Evolutionary conservation across 1,140 invertebrate genomes (phyloP).

Genomic region (Neotoxoptera formosana): DNA sequence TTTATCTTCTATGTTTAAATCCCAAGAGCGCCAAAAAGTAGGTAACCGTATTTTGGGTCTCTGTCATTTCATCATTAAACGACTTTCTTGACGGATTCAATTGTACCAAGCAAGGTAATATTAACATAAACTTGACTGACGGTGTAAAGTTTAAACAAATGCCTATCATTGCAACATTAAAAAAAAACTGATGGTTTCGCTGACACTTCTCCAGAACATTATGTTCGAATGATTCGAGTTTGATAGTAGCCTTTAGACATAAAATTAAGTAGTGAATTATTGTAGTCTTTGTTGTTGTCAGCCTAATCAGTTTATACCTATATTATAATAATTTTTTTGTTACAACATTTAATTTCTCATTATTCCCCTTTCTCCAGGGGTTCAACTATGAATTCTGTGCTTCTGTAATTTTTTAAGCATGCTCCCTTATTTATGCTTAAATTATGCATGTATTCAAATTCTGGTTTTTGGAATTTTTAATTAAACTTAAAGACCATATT

Average conservation of each 20-base stretch:
- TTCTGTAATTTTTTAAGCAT: no score
- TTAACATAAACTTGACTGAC: background rate
- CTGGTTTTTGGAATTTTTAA: no score
- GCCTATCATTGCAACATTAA: slow-evolving; percentile 9
- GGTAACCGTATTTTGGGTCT: background rate
- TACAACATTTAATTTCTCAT: no score
- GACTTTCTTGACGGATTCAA: background rate
- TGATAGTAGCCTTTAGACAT: background rate
- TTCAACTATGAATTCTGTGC: no score
- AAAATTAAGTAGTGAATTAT: background rate
- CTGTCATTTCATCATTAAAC: background rate
- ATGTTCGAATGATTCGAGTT: background rate
- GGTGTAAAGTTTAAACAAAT: background rate
- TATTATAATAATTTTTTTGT: no score
- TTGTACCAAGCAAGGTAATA: background rate
- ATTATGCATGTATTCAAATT: no score
- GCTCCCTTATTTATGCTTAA: no score
- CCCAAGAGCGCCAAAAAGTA: background rate
- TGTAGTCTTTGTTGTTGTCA: no score
- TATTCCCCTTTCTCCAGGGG: no score
- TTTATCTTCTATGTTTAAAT: background rate
- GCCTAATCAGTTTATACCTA: no score
- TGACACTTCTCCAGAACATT: slow-evolving; percentile 18
- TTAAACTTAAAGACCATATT: no score
- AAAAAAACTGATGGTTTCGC: slow-evolving; percentile 11